phyloP scores from a whole-genome alignment of 2,888 invertebrate genomes.

The Meiosimyza decipiens region DNA sequence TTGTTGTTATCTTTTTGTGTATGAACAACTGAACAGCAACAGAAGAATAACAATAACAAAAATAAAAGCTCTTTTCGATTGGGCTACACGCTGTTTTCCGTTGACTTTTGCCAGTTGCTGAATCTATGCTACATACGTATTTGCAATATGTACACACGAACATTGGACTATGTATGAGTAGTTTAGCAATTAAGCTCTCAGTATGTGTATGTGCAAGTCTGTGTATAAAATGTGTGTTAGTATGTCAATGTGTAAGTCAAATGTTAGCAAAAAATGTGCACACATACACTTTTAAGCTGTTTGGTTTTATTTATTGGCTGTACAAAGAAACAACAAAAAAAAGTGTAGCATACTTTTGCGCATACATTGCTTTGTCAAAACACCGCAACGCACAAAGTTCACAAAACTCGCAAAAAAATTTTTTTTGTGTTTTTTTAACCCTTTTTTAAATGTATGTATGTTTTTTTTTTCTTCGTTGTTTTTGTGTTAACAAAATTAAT shows the following conservation, averaged over 20 bases:
- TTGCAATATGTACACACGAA: background rate
- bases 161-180: background rate
- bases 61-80: background rate
- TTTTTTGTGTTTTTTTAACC: background rate
- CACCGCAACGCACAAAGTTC: background rate
- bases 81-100: background rate
- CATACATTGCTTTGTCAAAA: too few species aligned
- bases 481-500: too few species aligned
- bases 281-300: background rate
- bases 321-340: too few species aligned
- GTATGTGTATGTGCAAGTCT: conserved; percentile 9
- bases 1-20: too few species aligned
- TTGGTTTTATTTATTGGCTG: background rate
- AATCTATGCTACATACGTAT: background rate
- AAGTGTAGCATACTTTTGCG: too few species aligned
- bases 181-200: too few species aligned
- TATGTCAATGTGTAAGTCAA: conserved; percentile 27
- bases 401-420: background rate
- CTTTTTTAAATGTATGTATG: too few species aligned
- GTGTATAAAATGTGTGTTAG: conserved; percentile 14
- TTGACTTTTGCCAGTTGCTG: background rate
- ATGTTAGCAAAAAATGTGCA: background rate
- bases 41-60: conserved; percentile 13
- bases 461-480: too few species aligned
- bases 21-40: background rate